These are phyloP conservation scores for Pipistrellus nathusii DNA, from an alignment of 2,797 vertebrate species.

Conservation along the genomic window DNA sequence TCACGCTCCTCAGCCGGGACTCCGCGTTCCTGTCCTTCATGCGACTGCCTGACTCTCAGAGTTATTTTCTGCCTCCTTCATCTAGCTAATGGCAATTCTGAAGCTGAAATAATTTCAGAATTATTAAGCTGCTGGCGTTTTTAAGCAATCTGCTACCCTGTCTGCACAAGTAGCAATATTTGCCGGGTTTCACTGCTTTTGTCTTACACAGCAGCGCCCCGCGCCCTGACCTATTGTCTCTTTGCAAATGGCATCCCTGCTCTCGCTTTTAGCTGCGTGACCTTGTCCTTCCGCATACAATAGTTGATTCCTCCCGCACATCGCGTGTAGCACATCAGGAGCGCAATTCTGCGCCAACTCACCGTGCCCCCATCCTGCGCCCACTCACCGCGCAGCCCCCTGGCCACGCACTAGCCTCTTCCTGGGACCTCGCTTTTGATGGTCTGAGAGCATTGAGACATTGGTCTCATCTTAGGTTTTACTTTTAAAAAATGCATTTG, in stretches of 20 bases:
- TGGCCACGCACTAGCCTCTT: not conserved
- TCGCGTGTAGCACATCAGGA: not conserved
- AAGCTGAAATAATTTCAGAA: constrained; percentile 33
- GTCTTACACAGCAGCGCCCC: not conserved
- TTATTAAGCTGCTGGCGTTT: not conserved
- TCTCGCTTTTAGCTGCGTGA: not conserved
- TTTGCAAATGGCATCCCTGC: not conserved
- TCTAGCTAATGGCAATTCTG: not conserved
- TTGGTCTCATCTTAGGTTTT: not conserved
- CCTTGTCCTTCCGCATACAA: not conserved
- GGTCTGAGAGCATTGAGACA: not conserved
- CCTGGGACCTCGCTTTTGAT: not conserved
- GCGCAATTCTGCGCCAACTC: too few species aligned
- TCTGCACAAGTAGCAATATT: not conserved
- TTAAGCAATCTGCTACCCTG: not conserved
- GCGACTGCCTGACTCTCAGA: not conserved
- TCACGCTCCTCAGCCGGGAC: not conserved
- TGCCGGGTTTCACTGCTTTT: not conserved
- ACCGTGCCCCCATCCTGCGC: not conserved
- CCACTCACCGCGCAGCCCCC: not conserved
- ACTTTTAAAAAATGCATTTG: not conserved
- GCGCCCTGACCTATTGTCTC: not conserved
- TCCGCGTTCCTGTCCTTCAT: not conserved
- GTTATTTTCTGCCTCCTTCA: constrained; percentile 30
- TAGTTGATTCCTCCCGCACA: not conserved